These are phyloP conservation scores for Leptopterna dolabrata DNA, from an alignment of 2,888 invertebrate genomes.

Conservation along the genomic window DNA sequence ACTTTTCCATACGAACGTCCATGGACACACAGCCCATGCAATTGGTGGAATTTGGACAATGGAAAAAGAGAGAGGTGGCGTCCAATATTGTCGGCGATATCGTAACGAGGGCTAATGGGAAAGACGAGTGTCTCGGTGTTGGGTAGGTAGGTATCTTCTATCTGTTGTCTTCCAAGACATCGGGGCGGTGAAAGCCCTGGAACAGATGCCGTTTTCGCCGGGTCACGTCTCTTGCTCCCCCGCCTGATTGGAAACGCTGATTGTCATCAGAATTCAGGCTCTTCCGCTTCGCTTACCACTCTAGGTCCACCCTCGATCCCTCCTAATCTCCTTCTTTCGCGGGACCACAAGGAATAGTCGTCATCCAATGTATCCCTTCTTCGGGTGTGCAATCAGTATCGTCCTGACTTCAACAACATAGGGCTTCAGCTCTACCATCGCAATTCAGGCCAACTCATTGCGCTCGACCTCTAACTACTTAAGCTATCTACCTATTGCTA, in stretches of 20 bases:
- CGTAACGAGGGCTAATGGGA: neutral
- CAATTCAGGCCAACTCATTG: no score
- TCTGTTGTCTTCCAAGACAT: slow-evolving; percentile 3
- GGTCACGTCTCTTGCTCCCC: neutral
- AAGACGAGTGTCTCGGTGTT: neutral
- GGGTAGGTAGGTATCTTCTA: neutral
- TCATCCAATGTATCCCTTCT: no score
- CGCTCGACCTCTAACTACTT: no score
- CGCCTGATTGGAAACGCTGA: slow-evolving; percentile 3
- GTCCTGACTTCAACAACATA: no score
- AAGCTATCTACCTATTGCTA: no score
- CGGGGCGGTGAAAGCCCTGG: neutral
- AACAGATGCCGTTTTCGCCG: slow-evolving; percentile 6
- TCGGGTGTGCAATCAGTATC: no score
- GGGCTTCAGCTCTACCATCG: no score
- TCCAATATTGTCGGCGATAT: neutral
- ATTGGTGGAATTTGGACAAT: neutral
- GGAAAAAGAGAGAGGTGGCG: neutral
- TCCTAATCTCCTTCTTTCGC: neutral
- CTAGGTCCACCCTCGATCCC: neutral
- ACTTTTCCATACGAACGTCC: no score
- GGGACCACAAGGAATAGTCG: neutral
- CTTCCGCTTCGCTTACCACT: neutral
- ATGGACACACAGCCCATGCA: no score
- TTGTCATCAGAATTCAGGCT: neutral